Conservation (phyloP, 1,140 invertebrate species). For the Philotrypesis tridentata region DNA sequence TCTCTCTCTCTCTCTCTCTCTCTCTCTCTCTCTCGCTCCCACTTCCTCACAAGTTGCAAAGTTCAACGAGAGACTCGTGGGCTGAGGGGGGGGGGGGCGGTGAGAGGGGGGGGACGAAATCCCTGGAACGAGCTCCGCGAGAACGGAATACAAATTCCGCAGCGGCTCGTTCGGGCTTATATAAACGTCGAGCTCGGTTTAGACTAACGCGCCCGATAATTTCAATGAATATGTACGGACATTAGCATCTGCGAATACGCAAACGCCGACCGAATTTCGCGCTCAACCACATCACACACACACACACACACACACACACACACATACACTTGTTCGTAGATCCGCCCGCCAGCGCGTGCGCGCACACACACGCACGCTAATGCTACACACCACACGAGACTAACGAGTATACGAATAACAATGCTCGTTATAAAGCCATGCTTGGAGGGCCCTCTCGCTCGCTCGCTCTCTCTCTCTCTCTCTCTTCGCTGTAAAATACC, state of each 20-base stretch:
- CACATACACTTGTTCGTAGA: no score
- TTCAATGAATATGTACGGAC: constrained; percentile 46
- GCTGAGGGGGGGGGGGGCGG: no score
- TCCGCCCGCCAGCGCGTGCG: no score
- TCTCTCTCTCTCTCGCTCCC: neutral
- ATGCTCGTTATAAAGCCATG: constrained; percentile 32
- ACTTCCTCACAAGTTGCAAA: neutral
- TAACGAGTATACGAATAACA: constrained; percentile 35
- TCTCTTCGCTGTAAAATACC: neutral
- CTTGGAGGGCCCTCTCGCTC: no score
- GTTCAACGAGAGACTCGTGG: neutral
- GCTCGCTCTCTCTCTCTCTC: no score
- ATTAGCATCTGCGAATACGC: constrained; percentile 27
- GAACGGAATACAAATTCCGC: constrained; percentile 22
- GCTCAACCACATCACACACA: neutral
- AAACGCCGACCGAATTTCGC: neutral
- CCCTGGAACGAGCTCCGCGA: neutral
- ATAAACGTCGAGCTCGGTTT: constrained; percentile 21
- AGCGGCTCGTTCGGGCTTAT: neutral
- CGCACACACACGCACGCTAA: neutral
- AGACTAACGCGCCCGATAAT: constrained; percentile 16
- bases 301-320: neutral
- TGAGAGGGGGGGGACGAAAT: no score
- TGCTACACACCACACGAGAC: neutral
- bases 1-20: neutral